phyloP scores from a whole-genome alignment of 2,888 invertebrate species.

The Tetragonisca angustula region DNA sequence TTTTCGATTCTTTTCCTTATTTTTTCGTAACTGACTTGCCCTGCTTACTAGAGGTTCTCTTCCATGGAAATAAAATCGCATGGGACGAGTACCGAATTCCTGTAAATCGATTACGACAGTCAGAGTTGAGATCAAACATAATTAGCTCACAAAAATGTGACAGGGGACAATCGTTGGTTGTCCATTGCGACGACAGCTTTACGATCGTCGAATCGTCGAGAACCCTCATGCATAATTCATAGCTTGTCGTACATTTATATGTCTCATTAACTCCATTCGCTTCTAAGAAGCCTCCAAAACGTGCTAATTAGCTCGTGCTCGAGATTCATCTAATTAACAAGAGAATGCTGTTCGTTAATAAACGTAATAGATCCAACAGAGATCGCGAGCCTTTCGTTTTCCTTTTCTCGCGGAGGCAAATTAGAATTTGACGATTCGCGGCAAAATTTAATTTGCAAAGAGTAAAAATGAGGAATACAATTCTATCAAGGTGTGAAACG shows the following conservation, averaged over 20 bases:
- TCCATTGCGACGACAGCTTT: slow-evolving; percentile 39
- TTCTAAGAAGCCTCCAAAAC: slow-evolving; percentile 37
- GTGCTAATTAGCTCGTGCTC: slow-evolving; percentile 47
- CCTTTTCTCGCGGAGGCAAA: slow-evolving; percentile 2
- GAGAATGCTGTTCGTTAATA: slow-evolving; percentile 34
- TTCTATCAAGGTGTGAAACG: too few species aligned
- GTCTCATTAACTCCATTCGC: slow-evolving; percentile 44
- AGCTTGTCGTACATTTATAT: slow-evolving; percentile 31
- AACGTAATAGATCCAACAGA: slow-evolving; percentile 18
- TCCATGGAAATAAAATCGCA: too few species aligned
- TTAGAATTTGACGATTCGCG: background rate
- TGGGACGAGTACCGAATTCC: too few species aligned
- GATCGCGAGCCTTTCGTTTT: background rate
- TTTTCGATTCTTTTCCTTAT: too few species aligned
- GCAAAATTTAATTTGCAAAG: background rate
- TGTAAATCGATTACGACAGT: too few species aligned
- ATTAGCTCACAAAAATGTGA: background rate
- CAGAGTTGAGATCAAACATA: background rate
- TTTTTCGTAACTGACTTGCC: too few species aligned
- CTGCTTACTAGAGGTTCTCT: too few species aligned
- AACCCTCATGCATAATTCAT: slow-evolving; percentile 46
- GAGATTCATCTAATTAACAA: slow-evolving; percentile 45
- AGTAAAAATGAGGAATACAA: background rate
- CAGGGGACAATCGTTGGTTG: background rate
- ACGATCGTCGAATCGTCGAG: slow-evolving; percentile 34